Conservation (phyloP, 2,888 invertebrate species). For the Trachelus tabidus region DNA sequence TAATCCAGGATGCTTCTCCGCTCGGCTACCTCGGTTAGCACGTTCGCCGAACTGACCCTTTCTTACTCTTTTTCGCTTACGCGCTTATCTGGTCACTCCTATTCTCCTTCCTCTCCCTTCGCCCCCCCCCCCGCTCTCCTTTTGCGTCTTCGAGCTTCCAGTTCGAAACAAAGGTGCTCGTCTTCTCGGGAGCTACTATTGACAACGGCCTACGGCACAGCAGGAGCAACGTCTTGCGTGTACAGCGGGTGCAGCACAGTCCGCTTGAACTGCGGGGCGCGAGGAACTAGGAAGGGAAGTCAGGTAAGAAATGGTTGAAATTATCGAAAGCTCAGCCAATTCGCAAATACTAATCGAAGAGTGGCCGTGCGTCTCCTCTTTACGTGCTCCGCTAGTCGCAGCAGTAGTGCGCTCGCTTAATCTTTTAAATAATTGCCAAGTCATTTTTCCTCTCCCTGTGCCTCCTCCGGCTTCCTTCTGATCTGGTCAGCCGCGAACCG, state of each 20-base stretch:
- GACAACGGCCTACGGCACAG: too few species aligned
- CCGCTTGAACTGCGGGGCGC: neutral
- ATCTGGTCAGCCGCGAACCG: slow-evolving; percentile 14
- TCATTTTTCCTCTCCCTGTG: slow-evolving; percentile 10
- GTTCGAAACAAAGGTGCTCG: too few species aligned
- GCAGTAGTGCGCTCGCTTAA: too few species aligned
- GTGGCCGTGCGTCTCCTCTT: neutral
- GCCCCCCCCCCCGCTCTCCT: neutral
- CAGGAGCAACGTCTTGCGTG: too few species aligned
- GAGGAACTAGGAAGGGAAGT: neutral
- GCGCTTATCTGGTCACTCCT: neutral
- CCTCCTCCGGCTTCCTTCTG: slow-evolving; percentile 8
- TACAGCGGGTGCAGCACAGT: too few species aligned
- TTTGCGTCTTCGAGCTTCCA: too few species aligned
- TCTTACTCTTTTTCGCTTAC: slow-evolving; percentile 13
- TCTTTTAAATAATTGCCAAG: neutral
- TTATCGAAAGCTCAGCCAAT: neutral
- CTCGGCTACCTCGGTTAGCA: neutral
- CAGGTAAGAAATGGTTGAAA: neutral
- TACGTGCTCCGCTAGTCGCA: too few species aligned
- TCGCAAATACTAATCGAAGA: neutral
- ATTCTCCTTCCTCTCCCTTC: slow-evolving; percentile 6
- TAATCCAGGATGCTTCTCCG: slow-evolving; percentile 17
- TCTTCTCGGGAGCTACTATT: too few species aligned
- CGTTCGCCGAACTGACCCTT: neutral